phyloP scores from a whole-genome alignment of 1,140 invertebrate species.

The Tribolium madens region DNA sequence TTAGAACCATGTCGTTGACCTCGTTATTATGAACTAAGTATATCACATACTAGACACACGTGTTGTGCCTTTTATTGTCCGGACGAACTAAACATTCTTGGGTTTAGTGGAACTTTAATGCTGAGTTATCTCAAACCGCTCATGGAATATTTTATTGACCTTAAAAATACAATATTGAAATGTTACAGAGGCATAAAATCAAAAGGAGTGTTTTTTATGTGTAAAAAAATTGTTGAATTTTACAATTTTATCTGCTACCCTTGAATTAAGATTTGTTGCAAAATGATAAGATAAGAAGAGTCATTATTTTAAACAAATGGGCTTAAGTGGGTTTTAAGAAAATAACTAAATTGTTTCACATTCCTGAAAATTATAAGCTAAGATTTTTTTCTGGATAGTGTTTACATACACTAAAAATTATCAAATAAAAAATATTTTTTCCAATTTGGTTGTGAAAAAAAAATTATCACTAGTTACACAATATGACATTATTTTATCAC shows the following conservation, averaged over 20 bases:
- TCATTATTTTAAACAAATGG: neutral
- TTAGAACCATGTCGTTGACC: conserved; percentile 26
- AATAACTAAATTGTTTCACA: no score
- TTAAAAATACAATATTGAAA: neutral
- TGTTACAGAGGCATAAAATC: neutral
- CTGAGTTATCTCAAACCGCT: neutral
- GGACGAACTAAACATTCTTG: conserved; percentile 19
- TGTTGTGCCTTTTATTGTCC: conserved; percentile 18
- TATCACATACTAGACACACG: conserved; percentile 29
- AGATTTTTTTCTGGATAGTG: no score
- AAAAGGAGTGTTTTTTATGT: neutral
- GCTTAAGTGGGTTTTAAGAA: no score
- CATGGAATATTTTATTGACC: neutral
- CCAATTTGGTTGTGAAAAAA: no score
- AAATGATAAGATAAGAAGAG: neutral
- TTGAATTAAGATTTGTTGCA: neutral
- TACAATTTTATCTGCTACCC: neutral
- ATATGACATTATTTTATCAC: no score
- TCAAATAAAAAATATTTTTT: no score
- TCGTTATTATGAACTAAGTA: conserved; percentile 26
- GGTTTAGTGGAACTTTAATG: neutral
- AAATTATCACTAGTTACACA: no score
- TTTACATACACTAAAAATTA: no score
- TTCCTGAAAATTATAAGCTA: no score
- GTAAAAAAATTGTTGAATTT: neutral